These are phyloP conservation scores for Heliconius hermathena DNA, from an alignment of 1,140 invertebrate species.

Conservation along the genomic window DNA sequence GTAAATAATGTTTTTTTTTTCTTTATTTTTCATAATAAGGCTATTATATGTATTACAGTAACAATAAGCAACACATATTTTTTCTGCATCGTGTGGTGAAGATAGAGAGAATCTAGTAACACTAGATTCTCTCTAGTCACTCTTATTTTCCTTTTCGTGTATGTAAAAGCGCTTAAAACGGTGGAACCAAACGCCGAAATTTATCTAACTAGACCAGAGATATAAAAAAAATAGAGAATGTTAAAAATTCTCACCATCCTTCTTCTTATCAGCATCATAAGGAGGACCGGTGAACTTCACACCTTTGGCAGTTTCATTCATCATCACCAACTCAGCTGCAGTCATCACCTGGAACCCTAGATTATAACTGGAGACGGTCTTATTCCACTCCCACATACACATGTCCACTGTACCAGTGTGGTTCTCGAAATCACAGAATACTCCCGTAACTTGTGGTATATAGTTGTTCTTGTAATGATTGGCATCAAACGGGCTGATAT, in stretches of 20 bases:
- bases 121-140: too few relatives aligned
- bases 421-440: constrained; percentile 73
- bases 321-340: constrained; percentile 54
- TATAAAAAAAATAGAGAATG: background rate
- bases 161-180: background rate
- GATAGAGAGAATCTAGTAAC: background rate
- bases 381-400: constrained; percentile 79
- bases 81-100: background rate
- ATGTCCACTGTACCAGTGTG: constrained; percentile 53
- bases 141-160: background rate
- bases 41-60: background rate
- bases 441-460: constrained; percentile 70
- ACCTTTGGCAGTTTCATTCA: constrained; percentile 61
- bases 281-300: constrained; percentile 69
- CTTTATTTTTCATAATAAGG: background rate
- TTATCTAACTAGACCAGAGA: background rate
- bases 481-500: constrained; percentile 54
- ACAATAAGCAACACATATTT: background rate
- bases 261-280: constrained; percentile 72
- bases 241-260: constrained; percentile 60
- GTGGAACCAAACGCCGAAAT: background rate
- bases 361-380: constrained; percentile 59
- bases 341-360: constrained; percentile 69
- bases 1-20: background rate
- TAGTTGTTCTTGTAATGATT: constrained; percentile 52